Conservation (phyloP, 2,888 invertebrate genomes). For the Toxonevra muliebris region DNA sequence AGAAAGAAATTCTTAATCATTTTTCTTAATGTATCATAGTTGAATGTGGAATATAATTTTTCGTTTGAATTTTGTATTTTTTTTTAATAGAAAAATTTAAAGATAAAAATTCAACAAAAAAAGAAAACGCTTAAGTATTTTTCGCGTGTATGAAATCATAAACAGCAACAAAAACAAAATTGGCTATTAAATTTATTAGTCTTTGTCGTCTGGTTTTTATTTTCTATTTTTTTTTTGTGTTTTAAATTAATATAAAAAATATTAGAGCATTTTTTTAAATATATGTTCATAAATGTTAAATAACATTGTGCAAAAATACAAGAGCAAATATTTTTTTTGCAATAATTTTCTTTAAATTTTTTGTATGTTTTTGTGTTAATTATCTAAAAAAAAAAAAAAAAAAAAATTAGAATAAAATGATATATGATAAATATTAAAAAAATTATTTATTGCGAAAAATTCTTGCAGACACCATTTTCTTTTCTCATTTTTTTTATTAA, state of each 20-base stretch:
- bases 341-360: not conserved
- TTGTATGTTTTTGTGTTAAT: not conserved
- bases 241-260: not conserved
- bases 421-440: constrained; percentile 10
- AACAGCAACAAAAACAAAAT: constrained; percentile 18
- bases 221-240: constrained; percentile 1
- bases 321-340: too few species aligned
- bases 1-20: not conserved
- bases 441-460: constrained; percentile 22
- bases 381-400: not conserved
- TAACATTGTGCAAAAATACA: not conserved
- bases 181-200: constrained; percentile 32
- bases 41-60: too few species aligned
- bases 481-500: too few species aligned
- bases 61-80: too few species aligned
- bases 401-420: constrained; percentile 14
- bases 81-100: not conserved
- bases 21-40: too few species aligned
- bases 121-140: constrained; percentile 2
- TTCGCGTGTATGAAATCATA: not conserved
- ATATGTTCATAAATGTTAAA: constrained; percentile 10
- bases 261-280: constrained; percentile 9
- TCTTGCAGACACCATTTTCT: constrained; percentile 27
- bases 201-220: constrained; percentile 20
- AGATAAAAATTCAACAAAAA: constrained; percentile 7